These are phyloP conservation scores for Polyergus mexicanus DNA, from an alignment of 1,140 invertebrate species.

Conservation along the genomic window DNA sequence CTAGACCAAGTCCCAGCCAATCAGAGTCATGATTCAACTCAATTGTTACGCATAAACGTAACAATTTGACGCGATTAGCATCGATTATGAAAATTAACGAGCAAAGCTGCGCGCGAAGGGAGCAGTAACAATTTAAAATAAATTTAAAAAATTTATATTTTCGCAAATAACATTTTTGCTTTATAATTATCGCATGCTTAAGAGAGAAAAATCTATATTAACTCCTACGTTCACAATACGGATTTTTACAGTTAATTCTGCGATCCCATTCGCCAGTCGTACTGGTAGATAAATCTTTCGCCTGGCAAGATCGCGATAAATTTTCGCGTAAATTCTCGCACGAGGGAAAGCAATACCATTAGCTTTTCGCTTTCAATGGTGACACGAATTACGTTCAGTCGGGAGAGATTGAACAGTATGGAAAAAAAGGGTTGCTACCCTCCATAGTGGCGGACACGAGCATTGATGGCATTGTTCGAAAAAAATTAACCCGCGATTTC, in stretches of 20 bases:
- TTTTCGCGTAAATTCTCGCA: slow-evolving; percentile 45
- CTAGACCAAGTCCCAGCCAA: slow-evolving; percentile 68
- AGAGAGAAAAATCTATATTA: neutral
- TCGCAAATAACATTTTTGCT: neutral
- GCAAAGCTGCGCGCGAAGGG: slow-evolving; percentile 68
- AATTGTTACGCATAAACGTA: slow-evolving; percentile 38
- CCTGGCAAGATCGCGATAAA: slow-evolving; percentile 59
- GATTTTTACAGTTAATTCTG: slow-evolving; percentile 40
- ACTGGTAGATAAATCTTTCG: slow-evolving; percentile 46
- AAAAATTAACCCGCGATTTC: slow-evolving; percentile 77
- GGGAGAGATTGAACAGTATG: slow-evolving; percentile 65
- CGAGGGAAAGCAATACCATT: slow-evolving; percentile 66
- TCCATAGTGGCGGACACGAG: slow-evolving; percentile 62
- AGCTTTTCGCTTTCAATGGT: slow-evolving; percentile 70
- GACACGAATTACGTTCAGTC: slow-evolving; percentile 71
- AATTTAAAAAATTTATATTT: slow-evolving; percentile 14
- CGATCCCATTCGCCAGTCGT: slow-evolving; percentile 7
- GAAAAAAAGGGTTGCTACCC: slow-evolving; percentile 71
- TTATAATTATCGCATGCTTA: neutral
- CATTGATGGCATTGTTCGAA: slow-evolving; percentile 72
- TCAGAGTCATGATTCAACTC: slow-evolving; percentile 61
- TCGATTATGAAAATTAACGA: slow-evolving; percentile 68
- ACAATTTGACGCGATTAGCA: slow-evolving; percentile 38
- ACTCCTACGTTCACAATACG: neutral
- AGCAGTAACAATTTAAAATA: slow-evolving; percentile 67